Conservation (phyloP, 2,888 invertebrate species). For the Xanthia icteritia region DNA sequence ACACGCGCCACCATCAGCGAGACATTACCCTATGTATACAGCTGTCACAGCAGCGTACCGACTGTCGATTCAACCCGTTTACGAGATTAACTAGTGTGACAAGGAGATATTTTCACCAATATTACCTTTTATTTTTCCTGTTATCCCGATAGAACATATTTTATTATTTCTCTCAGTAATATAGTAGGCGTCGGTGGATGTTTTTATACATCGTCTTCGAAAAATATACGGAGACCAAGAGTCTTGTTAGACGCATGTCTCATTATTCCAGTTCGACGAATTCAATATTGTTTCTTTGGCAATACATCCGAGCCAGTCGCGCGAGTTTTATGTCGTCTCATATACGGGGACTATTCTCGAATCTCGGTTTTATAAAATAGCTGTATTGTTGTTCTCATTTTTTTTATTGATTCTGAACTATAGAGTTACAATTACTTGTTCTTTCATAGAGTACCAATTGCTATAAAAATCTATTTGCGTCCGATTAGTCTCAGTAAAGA, state of each 20-base stretch:
- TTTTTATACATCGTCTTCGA: conserved; percentile 53
- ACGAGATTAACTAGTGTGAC: conserved; percentile 40
- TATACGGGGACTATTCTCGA: conserved; percentile 63
- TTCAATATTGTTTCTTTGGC: conserved; percentile 76
- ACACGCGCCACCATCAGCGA: too few relatives aligned
- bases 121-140: conserved; percentile 53
- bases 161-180: conserved; percentile 54
- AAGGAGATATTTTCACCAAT: conserved; percentile 47
- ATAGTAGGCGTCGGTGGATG: conserved; percentile 51
- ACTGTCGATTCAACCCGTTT: conserved; percentile 43
- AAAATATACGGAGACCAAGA: conserved; percentile 64
- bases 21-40: conserved; percentile 10
- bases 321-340: conserved; percentile 64
- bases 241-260: conserved; percentile 68
- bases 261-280: conserved; percentile 74
- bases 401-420: conserved; percentile 19
- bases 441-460: conserved; percentile 9
- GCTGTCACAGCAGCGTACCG: conserved; percentile 13
- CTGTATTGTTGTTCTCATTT: conserved; percentile 20
- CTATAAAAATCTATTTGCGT: neutral
- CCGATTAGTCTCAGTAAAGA: neutral
- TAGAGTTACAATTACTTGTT: conserved; percentile 4
- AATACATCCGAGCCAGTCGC: conserved; percentile 70
- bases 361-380: conserved; percentile 37
- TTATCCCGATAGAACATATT: conserved; percentile 44